Evolutionary conservation across 2,888 invertebrate species (phyloP).

Genomic region (Lycaena phlaeas): DNA sequence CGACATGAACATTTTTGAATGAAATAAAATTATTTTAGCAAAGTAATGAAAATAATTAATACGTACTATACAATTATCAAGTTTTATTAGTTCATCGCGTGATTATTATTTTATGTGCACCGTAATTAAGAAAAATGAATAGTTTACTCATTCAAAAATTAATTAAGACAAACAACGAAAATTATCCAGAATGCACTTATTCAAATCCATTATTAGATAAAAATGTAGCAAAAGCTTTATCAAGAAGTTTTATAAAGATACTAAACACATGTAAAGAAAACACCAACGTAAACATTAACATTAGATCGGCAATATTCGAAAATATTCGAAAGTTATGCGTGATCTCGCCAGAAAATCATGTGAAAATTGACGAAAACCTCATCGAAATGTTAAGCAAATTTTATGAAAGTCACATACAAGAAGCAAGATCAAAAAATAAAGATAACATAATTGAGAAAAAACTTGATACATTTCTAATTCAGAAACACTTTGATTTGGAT

Average conservation of each 20-base stretch:
- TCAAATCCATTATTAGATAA: constrained; percentile 48
- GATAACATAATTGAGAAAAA: constrained; percentile 27
- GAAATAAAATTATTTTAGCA: too few species aligned
- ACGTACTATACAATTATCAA: too few species aligned
- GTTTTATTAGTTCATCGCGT: too few species aligned
- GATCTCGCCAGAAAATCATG: constrained; percentile 37
- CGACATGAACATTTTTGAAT: too few species aligned
- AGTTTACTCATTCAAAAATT: constrained; percentile 45
- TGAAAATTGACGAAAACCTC: constrained; percentile 35
- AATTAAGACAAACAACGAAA: constrained; percentile 35
- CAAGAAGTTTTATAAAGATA: constrained; percentile 51
- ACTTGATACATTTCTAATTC: constrained; percentile 45
- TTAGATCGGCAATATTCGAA: constrained; percentile 40
- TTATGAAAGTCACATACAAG: constrained; percentile 29
- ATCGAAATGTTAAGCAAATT: constrained; percentile 32
- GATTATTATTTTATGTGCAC: too few species aligned
- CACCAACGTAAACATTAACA: constrained; percentile 36
- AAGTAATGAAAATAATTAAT: too few species aligned
- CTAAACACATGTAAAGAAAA: constrained; percentile 36
- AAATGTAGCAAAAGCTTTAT: constrained; percentile 41
- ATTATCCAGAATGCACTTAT: constrained; percentile 39
- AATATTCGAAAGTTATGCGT: constrained; percentile 47
- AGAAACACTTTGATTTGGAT: constrained; percentile 31
- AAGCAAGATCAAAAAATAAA: constrained; percentile 9
- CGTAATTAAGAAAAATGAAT: constrained; percentile 34